Conservation (phyloP, 2,797 vertebrate genomes). For the Arremon aurantiirostris region DNA sequence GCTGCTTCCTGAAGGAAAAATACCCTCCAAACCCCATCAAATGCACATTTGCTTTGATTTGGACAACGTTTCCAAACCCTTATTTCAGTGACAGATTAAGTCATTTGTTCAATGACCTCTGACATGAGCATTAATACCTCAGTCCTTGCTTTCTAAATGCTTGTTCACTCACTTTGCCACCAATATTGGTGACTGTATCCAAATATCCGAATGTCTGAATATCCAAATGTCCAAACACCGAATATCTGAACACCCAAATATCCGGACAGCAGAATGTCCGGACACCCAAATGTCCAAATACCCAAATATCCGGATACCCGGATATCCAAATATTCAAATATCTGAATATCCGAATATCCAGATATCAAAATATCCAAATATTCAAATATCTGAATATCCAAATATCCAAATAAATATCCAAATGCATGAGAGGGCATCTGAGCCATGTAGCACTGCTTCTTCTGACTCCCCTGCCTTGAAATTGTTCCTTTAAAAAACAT, state of each 20-base stretch:
- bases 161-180: background rate
- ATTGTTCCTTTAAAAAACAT: background rate
- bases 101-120: conserved; percentile 30
- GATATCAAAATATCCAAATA: no score
- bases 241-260: no score
- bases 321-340: no score
- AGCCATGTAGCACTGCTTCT: background rate
- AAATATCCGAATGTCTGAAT: background rate
- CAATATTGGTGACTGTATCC: background rate
- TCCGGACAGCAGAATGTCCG: no score
- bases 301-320: no score
- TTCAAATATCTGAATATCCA: no score
- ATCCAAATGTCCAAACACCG: no score
- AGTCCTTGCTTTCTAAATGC: background rate
- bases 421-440: background rate
- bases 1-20: conserved; percentile 43
- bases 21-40: conserved; percentile 5
- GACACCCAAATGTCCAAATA: no score
- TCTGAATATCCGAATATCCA: no score
- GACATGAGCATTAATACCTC: background rate
- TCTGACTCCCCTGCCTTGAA: background rate
- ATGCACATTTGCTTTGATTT: conserved; percentile 40
- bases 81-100: conserved; percentile 42
- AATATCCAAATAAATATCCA: background rate
- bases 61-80: conserved; percentile 15